A percentile compares a stretch with the other conserved stretches of the same genome.
These are phyloP conservation scores for Polietes domitor DNA, from an alignment of 2,888 invertebrate species.

Conservation along the genomic window DNA sequence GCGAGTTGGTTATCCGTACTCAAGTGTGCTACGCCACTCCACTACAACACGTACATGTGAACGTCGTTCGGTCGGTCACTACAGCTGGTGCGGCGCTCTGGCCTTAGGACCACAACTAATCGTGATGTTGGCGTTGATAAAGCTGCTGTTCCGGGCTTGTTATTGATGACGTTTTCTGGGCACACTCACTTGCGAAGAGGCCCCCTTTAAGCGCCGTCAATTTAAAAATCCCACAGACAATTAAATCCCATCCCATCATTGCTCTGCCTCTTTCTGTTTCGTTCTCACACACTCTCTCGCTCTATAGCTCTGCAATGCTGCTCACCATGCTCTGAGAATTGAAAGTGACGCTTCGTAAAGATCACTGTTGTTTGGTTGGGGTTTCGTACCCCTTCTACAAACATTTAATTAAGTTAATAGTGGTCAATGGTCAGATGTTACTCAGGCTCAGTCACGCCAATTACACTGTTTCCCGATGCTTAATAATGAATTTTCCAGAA, in stretches of 20 bases:
- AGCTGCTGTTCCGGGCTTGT: background rate
- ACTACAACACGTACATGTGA: constrained; percentile 33
- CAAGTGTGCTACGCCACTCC: background rate
- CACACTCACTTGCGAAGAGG: constrained; percentile 40
- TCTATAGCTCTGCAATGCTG: no score
- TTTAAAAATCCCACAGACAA: constrained; percentile 36
- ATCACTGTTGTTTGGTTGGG: background rate
- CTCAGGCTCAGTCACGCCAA: background rate
- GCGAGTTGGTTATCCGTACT: constrained; percentile 19
- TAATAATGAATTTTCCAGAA: no score
- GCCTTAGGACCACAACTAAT: background rate
- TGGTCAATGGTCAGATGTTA: constrained; percentile 23
- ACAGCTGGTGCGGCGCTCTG: background rate
- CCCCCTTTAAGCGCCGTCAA: constrained; percentile 58
- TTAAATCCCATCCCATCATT: constrained; percentile 12
- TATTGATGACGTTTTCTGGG: constrained; percentile 40
- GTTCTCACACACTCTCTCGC: background rate
- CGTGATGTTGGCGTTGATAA: constrained; percentile 4
- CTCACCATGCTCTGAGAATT: background rate
- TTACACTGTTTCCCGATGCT: constrained; percentile 7
- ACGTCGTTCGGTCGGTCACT: constrained; percentile 33
- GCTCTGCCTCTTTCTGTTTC: background rate
- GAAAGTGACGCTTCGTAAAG: background rate
- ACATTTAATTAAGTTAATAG: constrained; percentile 19
- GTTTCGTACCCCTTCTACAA: constrained; percentile 6